Percentiles rank a stretch among this genome's conserved stretches.
Evolutionary conservation across 2,797 vertebrate species (phyloP).

Genomic region (Alca torda): DNA sequence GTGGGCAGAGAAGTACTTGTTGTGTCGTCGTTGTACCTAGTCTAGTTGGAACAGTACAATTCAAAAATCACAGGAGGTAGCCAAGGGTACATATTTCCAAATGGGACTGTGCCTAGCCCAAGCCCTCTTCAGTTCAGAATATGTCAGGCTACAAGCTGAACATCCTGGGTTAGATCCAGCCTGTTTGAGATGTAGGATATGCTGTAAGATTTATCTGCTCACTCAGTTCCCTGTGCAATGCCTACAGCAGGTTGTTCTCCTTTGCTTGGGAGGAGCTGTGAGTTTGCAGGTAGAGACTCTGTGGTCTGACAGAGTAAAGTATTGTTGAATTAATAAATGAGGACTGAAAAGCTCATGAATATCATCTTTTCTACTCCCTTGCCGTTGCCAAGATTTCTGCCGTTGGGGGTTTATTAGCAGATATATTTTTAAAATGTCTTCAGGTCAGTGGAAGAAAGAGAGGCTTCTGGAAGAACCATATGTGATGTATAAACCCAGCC

Average conservation of each 20-base stretch:
- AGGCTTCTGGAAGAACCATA: not conserved
- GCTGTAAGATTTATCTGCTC: not conserved
- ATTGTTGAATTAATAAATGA: not conserved
- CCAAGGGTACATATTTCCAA: not conserved
- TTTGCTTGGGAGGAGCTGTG: not conserved
- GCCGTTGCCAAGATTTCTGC: not conserved
- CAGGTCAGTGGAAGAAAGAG: not conserved
- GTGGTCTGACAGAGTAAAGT: not conserved
- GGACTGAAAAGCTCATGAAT: not conserved
- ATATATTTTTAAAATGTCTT: not conserved
- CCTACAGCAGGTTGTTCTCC: not conserved
- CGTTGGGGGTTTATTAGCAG: not conserved
- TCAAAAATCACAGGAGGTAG: not conserved
- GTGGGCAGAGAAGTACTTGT: not conserved
- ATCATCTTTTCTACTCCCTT: not conserved
- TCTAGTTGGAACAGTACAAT: not conserved
- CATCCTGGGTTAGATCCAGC: not conserved
- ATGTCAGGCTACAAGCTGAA: not conserved
- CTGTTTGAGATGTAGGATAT: not conserved
- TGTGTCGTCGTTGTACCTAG: not conserved
- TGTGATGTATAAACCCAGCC: not conserved
- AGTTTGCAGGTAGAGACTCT: not conserved
- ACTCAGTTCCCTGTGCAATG: not conserved
- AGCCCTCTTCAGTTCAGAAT: not conserved
- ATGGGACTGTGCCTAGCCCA: not conserved